phyloP scores from a whole-genome alignment of 2,888 invertebrate species.

The Euspilapteryx auroguttella region DNA sequence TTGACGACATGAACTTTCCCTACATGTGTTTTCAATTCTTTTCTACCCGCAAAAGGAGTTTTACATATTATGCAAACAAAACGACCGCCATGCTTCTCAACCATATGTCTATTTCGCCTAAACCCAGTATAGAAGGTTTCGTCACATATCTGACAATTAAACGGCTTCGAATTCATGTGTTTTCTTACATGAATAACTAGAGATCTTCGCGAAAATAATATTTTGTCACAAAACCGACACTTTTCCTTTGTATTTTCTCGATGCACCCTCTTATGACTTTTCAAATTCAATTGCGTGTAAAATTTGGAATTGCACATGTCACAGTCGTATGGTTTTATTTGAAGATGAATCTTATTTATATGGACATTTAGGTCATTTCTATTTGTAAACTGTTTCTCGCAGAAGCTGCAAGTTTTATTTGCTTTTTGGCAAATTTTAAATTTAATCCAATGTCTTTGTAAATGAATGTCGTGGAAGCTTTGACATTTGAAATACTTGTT shows the following conservation, averaged over 20 bases:
- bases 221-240: conserved; percentile 34
- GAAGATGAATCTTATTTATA: conserved; percentile 42
- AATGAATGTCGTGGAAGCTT: conserved; percentile 20
- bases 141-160: conserved; percentile 27
- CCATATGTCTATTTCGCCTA: conserved; percentile 28
- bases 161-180: conserved; percentile 37
- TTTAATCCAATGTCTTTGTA: conserved; percentile 27
- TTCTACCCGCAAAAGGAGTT: conserved; percentile 20
- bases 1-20: too few relatives aligned
- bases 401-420: conserved; percentile 34
- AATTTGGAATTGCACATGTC: conserved; percentile 47
- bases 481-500: conserved; percentile 25
- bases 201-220: conserved; percentile 24
- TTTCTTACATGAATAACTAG: conserved; percentile 39
- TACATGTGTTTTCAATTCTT: conserved; percentile 25
- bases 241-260: conserved; percentile 21
- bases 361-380: conserved; percentile 36
- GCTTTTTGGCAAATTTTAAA: conserved; percentile 14
- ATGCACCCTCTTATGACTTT: conserved; percentile 32
- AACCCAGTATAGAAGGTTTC: conserved; percentile 26
- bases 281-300: conserved; percentile 33
- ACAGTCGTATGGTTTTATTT: conserved; percentile 41
- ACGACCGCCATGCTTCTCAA: conserved; percentile 27
- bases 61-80: conserved; percentile 35
- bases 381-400: conserved; percentile 31